These are phyloP conservation scores for Ciona savignyi DNA, from an alignment of 23 tunicate species.

Conservation along the genomic window DNA sequence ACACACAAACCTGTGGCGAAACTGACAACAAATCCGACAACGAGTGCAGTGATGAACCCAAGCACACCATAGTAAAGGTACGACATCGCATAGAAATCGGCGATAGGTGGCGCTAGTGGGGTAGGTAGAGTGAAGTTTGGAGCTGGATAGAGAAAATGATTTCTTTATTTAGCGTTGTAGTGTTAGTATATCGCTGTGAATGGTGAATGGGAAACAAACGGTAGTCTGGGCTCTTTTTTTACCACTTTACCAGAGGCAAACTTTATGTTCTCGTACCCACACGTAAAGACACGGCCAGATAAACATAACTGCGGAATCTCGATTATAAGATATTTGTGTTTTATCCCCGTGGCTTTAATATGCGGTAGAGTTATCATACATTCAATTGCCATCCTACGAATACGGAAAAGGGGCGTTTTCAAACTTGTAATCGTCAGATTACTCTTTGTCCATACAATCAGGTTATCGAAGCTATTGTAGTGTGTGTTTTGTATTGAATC, in stretches of 20 bases:
- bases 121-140: background rate
- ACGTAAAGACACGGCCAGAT: too few species aligned
- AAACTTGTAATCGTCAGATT: too few species aligned
- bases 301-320: background rate
- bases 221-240: too few species aligned
- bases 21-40: constrained; percentile 41
- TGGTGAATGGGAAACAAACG: too few species aligned
- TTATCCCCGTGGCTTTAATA: background rate
- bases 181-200: too few species aligned
- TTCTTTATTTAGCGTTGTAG: too few species aligned
- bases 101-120: constrained; percentile 31
- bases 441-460: too few species aligned
- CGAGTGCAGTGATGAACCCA: constrained; percentile 42
- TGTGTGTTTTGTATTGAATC: too few species aligned
- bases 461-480: too few species aligned
- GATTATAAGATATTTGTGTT: background rate
- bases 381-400: too few species aligned
- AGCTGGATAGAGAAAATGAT: too few species aligned
- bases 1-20: constrained; percentile 51
- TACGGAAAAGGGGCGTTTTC: too few species aligned
- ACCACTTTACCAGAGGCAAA: background rate
- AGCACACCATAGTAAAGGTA: constrained; percentile 38
- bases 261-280: background rate
- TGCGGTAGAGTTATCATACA: background rate
- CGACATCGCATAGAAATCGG: constrained; percentile 58